These are phyloP conservation scores for Aphidius ervi DNA, from an alignment of 1,140 invertebrate genomes.

Conservation along the genomic window DNA sequence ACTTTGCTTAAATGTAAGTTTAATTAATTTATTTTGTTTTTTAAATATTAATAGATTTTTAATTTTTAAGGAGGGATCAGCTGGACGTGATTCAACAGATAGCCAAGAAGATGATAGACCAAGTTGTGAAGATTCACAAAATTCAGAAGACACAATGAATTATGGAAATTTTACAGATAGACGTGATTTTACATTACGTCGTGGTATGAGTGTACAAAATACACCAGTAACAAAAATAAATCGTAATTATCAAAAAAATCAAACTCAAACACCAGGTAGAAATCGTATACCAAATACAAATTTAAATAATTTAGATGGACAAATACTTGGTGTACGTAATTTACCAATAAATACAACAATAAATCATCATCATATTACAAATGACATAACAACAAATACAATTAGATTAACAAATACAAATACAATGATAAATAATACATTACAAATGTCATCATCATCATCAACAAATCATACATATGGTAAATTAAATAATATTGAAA, in stretches of 20 bases:
- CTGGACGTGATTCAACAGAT: slow-evolving; percentile 24
- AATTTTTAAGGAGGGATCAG: slow-evolving; percentile 23
- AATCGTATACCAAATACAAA: slow-evolving; percentile 8
- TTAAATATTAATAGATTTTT: not conserved
- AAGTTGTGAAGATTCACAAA: slow-evolving; percentile 18
- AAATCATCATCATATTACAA: slow-evolving; percentile 27
- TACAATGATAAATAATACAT: slow-evolving; percentile 8
- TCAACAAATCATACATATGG: slow-evolving; percentile 22
- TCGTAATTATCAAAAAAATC: slow-evolving; percentile 32
- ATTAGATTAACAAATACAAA: slow-evolving; percentile 16
- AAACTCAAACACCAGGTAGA: slow-evolving; percentile 27
- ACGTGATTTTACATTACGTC: slow-evolving; percentile 12
- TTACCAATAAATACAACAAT: slow-evolving; percentile 28
- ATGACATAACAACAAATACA: slow-evolving; percentile 20
- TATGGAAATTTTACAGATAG: slow-evolving; percentile 12
- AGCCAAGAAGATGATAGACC: slow-evolving; percentile 20
- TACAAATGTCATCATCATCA: slow-evolving; percentile 22
- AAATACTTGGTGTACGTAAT: slow-evolving; percentile 46
- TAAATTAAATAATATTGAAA: slow-evolving; percentile 28
- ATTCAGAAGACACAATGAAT: slow-evolving; percentile 11
- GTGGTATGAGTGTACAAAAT: slow-evolving; percentile 38
- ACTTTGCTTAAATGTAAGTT: not conserved
- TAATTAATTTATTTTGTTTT: slow-evolving; percentile 1
- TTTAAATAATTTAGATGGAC: slow-evolving; percentile 26
- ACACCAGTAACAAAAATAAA: slow-evolving; percentile 30